These are phyloP conservation scores for Brevimyrus niger DNA, from an alignment of 2,113 vertebrate genomes.

Conservation along the genomic window DNA sequence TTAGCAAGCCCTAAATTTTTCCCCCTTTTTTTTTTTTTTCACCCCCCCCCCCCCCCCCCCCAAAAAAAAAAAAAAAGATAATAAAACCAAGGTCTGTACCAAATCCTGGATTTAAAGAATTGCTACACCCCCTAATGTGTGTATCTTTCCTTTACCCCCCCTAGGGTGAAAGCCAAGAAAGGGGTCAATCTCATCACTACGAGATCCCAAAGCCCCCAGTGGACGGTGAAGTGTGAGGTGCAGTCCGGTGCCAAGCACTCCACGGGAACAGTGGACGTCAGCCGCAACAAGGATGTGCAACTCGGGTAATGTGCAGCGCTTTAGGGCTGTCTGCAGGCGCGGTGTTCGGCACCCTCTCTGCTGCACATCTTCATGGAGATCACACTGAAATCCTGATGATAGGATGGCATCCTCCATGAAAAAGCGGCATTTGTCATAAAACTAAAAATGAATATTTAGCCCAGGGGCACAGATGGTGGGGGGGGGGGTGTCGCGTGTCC, in stretches of 20 bases:
- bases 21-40: too few species aligned
- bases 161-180: conserved; percentile 97
- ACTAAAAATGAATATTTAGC: background rate
- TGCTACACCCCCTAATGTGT: background rate
- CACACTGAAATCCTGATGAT: background rate
- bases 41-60: too few species aligned
- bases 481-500: too few species aligned
- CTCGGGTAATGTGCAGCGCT: conserved; percentile 60
- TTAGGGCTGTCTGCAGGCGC: background rate
- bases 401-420: background rate
- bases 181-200: conserved; percentile 88
- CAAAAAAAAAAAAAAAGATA: background rate
- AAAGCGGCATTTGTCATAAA: background rate
- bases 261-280: conserved; percentile 82
- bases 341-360: background rate
- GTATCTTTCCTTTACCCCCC: conserved; percentile 17
- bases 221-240: conserved; percentile 85
- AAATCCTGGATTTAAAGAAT: background rate
- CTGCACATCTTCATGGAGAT: background rate
- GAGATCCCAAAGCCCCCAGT: conserved; percentile 76
- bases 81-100: background rate
- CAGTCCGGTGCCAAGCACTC: conserved; percentile 90
- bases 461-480: too few species aligned
- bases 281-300: conserved; percentile 59
- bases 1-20: too few species aligned